A percentile compares a stretch with the other conserved stretches of the same genome.
These are phyloP conservation scores for Macrochelys suwanniensis DNA, from an alignment of 2,797 vertebrate genomes.

Conservation along the genomic window DNA sequence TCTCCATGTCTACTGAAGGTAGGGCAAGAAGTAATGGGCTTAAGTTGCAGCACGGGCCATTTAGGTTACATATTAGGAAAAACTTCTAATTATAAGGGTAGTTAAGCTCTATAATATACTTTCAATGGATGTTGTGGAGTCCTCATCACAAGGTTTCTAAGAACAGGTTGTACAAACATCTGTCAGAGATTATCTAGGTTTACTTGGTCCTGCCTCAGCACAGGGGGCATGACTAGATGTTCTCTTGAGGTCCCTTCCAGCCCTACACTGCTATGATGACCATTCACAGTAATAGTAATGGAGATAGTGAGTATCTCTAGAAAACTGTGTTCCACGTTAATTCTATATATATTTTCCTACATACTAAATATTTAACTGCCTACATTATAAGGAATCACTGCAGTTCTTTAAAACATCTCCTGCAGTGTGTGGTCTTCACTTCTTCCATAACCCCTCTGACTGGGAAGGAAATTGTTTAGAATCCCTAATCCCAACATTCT, in stretches of 20 bases:
- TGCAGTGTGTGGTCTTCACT: neutral
- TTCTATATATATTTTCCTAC: slow-evolving; percentile 31
- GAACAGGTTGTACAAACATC: neutral
- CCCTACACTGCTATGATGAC: neutral
- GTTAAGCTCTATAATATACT: no score
- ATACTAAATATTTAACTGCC: slow-evolving; percentile 39
- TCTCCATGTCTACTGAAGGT: neutral
- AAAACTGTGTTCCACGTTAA: slow-evolving; percentile 36
- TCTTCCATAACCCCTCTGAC: neutral
- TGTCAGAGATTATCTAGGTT: neutral
- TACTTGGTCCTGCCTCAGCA: neutral
- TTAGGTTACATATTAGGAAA: neutral
- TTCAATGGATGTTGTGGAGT: no score
- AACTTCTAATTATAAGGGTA: neutral
- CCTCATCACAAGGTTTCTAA: no score
- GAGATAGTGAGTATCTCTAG: slow-evolving; percentile 10
- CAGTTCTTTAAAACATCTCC: neutral
- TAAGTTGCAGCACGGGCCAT: neutral
- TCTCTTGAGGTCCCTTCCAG: neutral
- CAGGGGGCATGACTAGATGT: neutral
- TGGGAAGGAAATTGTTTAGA: neutral
- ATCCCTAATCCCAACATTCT: neutral
- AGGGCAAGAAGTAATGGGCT: no score
- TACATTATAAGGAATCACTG: neutral
- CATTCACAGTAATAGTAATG: slow-evolving; percentile 36